Conservation (phyloP, 2,797 vertebrate species). For the Gymnoscopelus microlampas region DNA sequence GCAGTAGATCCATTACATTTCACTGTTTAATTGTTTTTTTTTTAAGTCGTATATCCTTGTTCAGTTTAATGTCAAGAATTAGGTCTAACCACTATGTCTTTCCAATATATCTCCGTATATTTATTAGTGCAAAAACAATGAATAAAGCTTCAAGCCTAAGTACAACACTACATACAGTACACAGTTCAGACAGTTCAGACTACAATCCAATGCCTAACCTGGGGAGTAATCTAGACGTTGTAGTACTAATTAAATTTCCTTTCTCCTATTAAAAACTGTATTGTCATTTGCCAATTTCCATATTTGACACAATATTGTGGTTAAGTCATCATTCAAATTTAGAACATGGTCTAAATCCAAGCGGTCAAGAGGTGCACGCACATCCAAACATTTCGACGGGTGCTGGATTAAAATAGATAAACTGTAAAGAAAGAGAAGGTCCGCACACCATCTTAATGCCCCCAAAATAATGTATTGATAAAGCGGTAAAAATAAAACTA, state of each 20-base stretch:
- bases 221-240: background rate
- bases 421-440: too few relatives aligned
- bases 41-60: background rate
- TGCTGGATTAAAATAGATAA: too few relatives aligned
- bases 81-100: background rate
- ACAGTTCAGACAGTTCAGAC: background rate
- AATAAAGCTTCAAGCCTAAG: background rate
- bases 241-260: background rate
- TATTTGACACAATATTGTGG: background rate
- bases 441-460: too few relatives aligned
- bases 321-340: slow-evolving; percentile 3
- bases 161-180: background rate
- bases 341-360: too few relatives aligned
- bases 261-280: too few relatives aligned
- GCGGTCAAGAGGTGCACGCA: too few relatives aligned
- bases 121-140: background rate
- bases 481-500: too few relatives aligned
- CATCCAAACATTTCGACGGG: too few relatives aligned
- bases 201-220: background rate
- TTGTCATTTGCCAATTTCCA: background rate
- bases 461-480: too few relatives aligned
- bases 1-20: too few relatives aligned
- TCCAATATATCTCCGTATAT: background rate
- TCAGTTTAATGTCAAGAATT: background rate
- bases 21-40: too few relatives aligned